phyloP scores from a whole-genome alignment of 1,140 invertebrate species.

The Eulimnadia texana region DNA sequence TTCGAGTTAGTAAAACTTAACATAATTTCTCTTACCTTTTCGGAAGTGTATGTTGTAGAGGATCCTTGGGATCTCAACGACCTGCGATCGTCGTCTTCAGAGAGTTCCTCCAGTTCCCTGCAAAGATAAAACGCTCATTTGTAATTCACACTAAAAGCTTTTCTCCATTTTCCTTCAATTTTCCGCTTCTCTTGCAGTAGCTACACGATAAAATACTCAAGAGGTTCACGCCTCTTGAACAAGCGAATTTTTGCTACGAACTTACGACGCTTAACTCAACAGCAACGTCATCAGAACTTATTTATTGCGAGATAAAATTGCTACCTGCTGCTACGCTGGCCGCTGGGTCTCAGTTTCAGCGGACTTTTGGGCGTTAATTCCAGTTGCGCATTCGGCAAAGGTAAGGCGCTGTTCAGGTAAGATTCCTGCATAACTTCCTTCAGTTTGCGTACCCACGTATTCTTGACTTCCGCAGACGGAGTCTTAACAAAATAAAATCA shows the following conservation, averaged over 20 bases:
- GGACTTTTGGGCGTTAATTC: constrained; percentile 60
- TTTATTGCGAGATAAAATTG: too few species aligned
- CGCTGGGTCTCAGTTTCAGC: constrained; percentile 54
- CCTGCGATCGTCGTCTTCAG: constrained; percentile 1
- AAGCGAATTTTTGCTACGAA: too few species aligned
- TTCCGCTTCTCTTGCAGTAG: too few species aligned
- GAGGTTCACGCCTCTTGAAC: too few species aligned
- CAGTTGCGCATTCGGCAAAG: constrained; percentile 27
- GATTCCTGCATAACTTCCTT: constrained; percentile 92
- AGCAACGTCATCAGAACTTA: too few species aligned
- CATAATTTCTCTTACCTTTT: constrained; percentile 10
- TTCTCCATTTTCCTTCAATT: neutral
- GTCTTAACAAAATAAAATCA: constrained; percentile 34
- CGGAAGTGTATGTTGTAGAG: neutral
- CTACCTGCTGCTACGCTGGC: constrained; percentile 62
- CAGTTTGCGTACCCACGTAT: constrained; percentile 87
- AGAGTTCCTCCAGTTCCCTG: constrained; percentile 9
- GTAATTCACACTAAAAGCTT: neutral
- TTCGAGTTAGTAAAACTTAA: neutral
- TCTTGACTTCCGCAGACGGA: constrained; percentile 77
- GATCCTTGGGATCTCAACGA: constrained; percentile 6
- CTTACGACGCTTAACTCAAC: too few species aligned
- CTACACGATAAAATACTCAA: too few species aligned
- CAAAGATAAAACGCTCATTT: neutral
- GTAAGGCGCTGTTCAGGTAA: constrained; percentile 66